phyloP scores from a whole-genome alignment of 92 coral and sea anemone species.

The Palythoa grandiflora region DNA sequence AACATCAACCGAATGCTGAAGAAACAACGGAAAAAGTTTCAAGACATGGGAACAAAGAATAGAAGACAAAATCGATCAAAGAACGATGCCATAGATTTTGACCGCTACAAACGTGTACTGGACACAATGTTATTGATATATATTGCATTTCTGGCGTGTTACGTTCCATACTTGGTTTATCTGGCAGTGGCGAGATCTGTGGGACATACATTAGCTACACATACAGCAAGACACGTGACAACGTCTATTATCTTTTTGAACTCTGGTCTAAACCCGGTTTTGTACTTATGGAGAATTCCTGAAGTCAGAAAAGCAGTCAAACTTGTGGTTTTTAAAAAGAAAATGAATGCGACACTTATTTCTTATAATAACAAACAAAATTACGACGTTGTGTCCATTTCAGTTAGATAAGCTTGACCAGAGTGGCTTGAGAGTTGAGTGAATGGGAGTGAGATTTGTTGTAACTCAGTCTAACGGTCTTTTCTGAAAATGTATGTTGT shows the following conservation, averaged over 20 bases:
- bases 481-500: too few species aligned
- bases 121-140: slow-evolving; percentile 19
- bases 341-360: not conserved
- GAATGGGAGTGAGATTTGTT: too few species aligned
- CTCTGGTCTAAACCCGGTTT: slow-evolving; percentile 22
- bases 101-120: slow-evolving; percentile 6
- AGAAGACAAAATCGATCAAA: not conserved
- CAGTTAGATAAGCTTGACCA: not conserved
- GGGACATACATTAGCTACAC: slow-evolving; percentile 5
- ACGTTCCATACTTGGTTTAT: slow-evolving; percentile 22
- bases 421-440: too few species aligned
- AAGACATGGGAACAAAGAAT: not conserved
- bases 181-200: slow-evolving; percentile 9
- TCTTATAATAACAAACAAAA: not conserved
- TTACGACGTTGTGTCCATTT: not conserved
- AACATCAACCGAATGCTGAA: slow-evolving; percentile 28
- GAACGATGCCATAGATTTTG: not conserved
- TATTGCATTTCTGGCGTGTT: slow-evolving; percentile 10
- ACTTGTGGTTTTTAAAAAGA: not conserved
- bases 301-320: slow-evolving; percentile 16
- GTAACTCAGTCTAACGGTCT: too few species aligned
- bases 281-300: slow-evolving; percentile 45
- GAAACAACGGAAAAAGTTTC: not conserved
- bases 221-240: slow-evolving; percentile 35
- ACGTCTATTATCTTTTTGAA: slow-evolving; percentile 21